Evolutionary conservation across 2,888 invertebrate species (phyloP), one percentile per base, ranked within the genome.

Genomic region (Carterocephalus palaemon): DNA sequence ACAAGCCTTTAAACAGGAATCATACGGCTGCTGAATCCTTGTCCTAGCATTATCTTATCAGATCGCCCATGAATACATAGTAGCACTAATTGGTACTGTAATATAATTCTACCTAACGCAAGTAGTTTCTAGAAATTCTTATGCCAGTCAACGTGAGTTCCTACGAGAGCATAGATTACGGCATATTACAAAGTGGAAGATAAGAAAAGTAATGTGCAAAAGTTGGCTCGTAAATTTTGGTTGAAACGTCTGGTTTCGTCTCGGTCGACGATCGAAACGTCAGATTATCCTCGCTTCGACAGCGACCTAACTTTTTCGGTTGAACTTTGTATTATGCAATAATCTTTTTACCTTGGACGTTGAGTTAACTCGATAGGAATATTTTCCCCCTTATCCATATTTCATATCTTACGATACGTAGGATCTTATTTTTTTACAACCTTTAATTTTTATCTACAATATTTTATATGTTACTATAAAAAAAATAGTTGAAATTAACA

Each of bases 131-230:
- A 20, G 20, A 20, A 37, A 37, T 17, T 12, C 17, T 40, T 23
- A 32, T 13, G 19, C 5, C 22, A 15, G 15, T 28, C 29, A 45
- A 34, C 26, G 32, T 26, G 37, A 47, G 47, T 37, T 34, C 48
- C 45, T 13, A 37, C 45, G 46, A n/a, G 40, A 45, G 46, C 29
- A 48, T 42, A 55, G 53, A 62, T 64, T 71, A 72, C 72, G 52
- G 57, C 63, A 64, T 65, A 67, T 64, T 66, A 66, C 67, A 60
- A 67, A 73, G 67, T 72, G 62, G 51, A 41, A 73, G 82, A 84
- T 84, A 84, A 79, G 80, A 73, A 77, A 75, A 79, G 72, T 76
- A 78, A 84, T 78, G 81, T 75, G 75, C 63, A 62, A 70, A 84
- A 85, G 75, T 85, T 85, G 56, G 68, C 57, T 67, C 73, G 80